Evolutionary conservation across 2,113 vertebrate species (phyloP), one percentile per base, ranked within the genome.

Genomic region (Oriolus oriolus): DNA sequence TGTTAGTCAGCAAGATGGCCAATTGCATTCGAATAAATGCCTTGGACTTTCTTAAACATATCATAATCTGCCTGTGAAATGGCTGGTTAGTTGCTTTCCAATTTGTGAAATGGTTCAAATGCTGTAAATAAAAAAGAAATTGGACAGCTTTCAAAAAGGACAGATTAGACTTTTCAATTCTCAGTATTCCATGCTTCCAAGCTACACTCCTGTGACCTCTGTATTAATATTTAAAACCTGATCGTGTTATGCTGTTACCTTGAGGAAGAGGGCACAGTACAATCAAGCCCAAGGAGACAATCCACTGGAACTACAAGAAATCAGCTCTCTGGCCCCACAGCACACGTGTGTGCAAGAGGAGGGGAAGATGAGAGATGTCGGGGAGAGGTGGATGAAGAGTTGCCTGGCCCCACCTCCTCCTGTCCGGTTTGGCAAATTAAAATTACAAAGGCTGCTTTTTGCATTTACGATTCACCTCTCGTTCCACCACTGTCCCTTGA

Each of bases 61-160:
- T 78, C 96, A 96, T 95, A 97, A 95, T 96, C 89, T 96, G 95
- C 95, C 95, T 87, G 92, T 68, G 73, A 96, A 97, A 97, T 88
- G 87, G 70, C 56, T 97, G 89, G 70, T 95, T 95, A 86, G 84
- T 69, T 97, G 87, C 77, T 92, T 97, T 98, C 93, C 92, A 96
- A 97, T 97, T 96, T 97, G 89, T 95, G 77, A 97, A 97, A 97
- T 84, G 86, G 87, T 90, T 97, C 94, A 95, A 95, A 93, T 57
- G 45, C 68, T 93, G 76, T 96, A 96, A 98, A 97, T 97, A 96
- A 97, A 95, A 95, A 90, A 90, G 53, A 94, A 96, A 95, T 14
- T 97, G 95, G 94, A 97, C 66, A 59, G 71, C 52, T 97, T 96
- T 96, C 93, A 97, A 96, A 97, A 97, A 96, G 88, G 59, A 96